Evolutionary conservation across 2,888 invertebrate genomes (phyloP), one percentile per base, ranked within the genome.

Genomic region (Orthonevra nobilis): DNA sequence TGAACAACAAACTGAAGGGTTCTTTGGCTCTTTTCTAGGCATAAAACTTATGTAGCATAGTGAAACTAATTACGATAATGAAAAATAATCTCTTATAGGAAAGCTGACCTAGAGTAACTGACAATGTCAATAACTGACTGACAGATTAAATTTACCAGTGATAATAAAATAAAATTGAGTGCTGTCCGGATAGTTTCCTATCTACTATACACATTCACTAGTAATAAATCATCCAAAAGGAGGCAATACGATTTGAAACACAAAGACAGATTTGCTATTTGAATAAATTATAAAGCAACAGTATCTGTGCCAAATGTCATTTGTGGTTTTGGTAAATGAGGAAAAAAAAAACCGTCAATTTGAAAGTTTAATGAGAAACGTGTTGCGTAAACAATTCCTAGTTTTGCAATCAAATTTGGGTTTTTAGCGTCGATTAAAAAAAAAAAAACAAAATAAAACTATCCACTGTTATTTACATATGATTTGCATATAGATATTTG

Each of bases 41-140:
- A 44, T 26, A 52, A 28, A 38, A 19, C 17, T 42, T 34, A 17
- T 64, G 34, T 44, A 17, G n/a, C 44, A 32, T 32, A 17, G 4
- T 7, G 23, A 12, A 64, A 52, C 32, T 52, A 64, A 64, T 34
- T 26, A 44, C 7, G 52, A 26, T 54, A 64, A 64, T 44, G 15
- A 44, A 12, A 26, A 44, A 6, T 44, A 19, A 64, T 64, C 26
- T 34, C 26, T 32, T 64, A 32, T 23, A 32, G 4, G 3, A 10
- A 7, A 40, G 20, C 1, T 26, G 19, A 4, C 5, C 28, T 10
- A 32, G 9, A 12, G n/a, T 10, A 32, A n/a, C 5, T 4, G 1
- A 50, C n/a, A n/a, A 12, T 23, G 15, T 14, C 14, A 19, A 12
- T 36, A 23, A 2, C 40, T 32, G 32, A 50, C 19, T 14, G 2